phyloP scores from a whole-genome alignment of 1,140 invertebrate genomes.

The Zaprionus vittiger region DNA sequence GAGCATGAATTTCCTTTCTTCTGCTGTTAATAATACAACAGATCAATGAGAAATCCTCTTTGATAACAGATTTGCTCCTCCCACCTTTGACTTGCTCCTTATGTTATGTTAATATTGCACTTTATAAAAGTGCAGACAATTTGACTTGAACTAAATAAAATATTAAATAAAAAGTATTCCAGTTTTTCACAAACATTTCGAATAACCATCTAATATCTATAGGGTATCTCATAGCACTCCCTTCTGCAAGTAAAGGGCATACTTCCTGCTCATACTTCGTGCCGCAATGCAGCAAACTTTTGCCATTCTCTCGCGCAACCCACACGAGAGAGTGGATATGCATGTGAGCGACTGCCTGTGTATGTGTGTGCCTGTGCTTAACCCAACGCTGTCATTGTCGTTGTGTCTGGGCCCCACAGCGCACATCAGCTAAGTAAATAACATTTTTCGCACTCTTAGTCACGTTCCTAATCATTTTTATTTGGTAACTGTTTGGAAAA shows the following conservation, averaged over 20 bases:
- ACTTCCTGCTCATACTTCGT: constrained; percentile 4
- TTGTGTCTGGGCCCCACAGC: constrained; percentile 60
- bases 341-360: constrained; percentile 15
- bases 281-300: constrained; percentile 64
- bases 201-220: background rate
- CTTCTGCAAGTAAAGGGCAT: background rate
- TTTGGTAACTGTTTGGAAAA: constrained; percentile 78
- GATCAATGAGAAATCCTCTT: too few relatives aligned
- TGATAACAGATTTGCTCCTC: background rate
- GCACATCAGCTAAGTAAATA: constrained; percentile 78
- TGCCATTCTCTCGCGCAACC: constrained; percentile 42
- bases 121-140: background rate
- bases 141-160: background rate
- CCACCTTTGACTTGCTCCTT: too few relatives aligned
- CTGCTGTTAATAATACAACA: background rate
- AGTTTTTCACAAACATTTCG: too few relatives aligned
- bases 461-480: constrained; percentile 79
- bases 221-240: background rate
- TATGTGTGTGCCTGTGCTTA: constrained; percentile 25
- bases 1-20: background rate
- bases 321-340: constrained; percentile 15
- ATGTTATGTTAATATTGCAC: background rate
- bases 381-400: constrained; percentile 38
- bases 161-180: too few relatives aligned
- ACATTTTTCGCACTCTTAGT: constrained; percentile 79